These are phyloP conservation scores for Intellagama lesueurii DNA, from an alignment of 2,797 vertebrate species.

Conservation along the genomic window DNA sequence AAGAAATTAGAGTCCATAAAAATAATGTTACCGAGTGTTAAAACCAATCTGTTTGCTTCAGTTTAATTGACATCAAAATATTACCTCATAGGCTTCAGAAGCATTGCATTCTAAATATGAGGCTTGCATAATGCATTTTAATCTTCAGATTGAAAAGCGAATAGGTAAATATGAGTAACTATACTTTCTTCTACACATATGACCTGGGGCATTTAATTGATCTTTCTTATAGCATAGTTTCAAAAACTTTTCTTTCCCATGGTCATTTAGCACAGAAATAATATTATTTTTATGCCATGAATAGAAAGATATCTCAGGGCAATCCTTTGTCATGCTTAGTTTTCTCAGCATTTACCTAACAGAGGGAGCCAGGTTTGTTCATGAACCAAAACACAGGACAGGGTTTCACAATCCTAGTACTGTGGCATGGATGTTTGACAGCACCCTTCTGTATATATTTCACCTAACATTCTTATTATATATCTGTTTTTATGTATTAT, in stretches of 20 bases:
- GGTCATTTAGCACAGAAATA: not conserved
- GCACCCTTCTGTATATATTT: not conserved
- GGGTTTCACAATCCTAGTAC: not conserved
- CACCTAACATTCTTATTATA: too few species aligned
- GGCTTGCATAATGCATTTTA: conserved; percentile 31
- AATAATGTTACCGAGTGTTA: conserved; percentile 57
- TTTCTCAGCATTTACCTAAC: not conserved
- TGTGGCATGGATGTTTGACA: not conserved
- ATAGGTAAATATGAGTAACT: conserved; percentile 19
- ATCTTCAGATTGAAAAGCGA: not conserved
- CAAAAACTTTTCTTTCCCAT: not conserved
- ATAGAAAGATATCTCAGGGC: not conserved
- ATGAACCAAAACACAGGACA: not conserved
- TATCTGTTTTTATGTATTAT: not conserved
- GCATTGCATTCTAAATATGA: conserved; percentile 21
- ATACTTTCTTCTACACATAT: not conserved
- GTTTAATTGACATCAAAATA: conserved; percentile 59
- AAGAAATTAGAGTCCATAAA: conserved; percentile 66
- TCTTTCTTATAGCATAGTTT: not conserved
- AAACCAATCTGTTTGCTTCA: conserved; percentile 63
- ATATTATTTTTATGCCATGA: not conserved
- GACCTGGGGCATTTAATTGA: not conserved
- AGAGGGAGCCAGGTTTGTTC: not conserved
- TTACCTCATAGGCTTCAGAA: conserved; percentile 50
- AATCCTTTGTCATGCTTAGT: not conserved